Percentiles rank a stretch among this genome's conserved stretches.
phyloP scores from a whole-genome alignment of 2,888 invertebrate species.

The Sinotaia quadrata region DNA sequence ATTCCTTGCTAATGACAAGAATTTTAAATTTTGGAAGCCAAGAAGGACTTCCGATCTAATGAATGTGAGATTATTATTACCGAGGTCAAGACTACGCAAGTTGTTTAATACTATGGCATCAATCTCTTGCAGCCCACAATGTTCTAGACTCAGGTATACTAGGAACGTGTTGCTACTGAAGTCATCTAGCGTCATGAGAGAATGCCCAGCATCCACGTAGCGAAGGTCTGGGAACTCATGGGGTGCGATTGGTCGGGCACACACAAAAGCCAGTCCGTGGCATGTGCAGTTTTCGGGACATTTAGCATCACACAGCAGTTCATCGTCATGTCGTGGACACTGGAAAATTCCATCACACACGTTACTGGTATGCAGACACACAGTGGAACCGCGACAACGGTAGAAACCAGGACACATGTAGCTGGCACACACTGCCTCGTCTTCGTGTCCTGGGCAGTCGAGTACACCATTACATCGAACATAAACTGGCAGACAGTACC shows the following conservation, averaged over 20 bases:
- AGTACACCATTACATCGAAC: constrained; percentile 30
- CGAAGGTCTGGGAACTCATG: not conserved
- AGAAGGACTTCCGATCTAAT: constrained; percentile 1
- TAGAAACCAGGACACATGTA: constrained; percentile 25
- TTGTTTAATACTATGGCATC: constrained; percentile 12
- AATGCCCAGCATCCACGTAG: constrained; percentile 4
- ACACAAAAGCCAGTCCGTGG: constrained; percentile 25
- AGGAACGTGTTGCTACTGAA: not conserved
- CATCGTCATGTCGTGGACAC: constrained; percentile 45
- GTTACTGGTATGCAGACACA: constrained; percentile 34
- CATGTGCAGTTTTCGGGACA: constrained; percentile 30
- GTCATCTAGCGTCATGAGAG: not conserved
- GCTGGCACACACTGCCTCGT: constrained; percentile 20
- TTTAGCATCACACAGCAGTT: constrained; percentile 24
- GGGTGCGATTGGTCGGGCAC: not conserved
- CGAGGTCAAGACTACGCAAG: constrained; percentile 24
- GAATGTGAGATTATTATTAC: constrained; percentile 5
- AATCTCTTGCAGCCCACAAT: not conserved
- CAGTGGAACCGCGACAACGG: constrained; percentile 14
- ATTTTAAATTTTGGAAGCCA: not conserved
- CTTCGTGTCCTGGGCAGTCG: constrained; percentile 31
- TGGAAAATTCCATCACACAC: constrained; percentile 42
- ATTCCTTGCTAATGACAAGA: constrained; percentile 7
- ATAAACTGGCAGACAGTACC: constrained; percentile 32
- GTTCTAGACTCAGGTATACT: constrained; percentile 23